These are phyloP conservation scores for Merodon equestris DNA, from an alignment of 2,888 invertebrate genomes.

Conservation along the genomic window DNA sequence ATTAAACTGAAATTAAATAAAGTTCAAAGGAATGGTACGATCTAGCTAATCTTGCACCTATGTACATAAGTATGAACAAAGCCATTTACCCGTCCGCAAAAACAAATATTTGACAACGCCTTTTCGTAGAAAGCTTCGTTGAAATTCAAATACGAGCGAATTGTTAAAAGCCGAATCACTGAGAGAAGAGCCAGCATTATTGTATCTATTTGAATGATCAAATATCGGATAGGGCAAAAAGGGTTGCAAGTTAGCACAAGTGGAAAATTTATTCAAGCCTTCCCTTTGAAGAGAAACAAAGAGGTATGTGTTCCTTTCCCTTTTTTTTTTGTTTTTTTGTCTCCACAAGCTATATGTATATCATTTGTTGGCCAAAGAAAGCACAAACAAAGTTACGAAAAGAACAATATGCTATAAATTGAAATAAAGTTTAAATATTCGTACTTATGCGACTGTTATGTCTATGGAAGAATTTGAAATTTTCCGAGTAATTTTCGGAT, in stretches of 20 bases:
- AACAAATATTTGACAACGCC: constrained; percentile 55
- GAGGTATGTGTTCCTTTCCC: constrained; percentile 19
- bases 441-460: constrained; percentile 16
- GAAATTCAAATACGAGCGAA: constrained; percentile 60
- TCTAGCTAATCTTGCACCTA: neutral
- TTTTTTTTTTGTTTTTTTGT: constrained; percentile 18
- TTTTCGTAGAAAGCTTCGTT: constrained; percentile 49
- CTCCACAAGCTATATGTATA: constrained; percentile 17
- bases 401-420: constrained; percentile 67
- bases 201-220: constrained; percentile 57
- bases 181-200: constrained; percentile 4
- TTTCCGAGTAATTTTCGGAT: constrained; percentile 66
- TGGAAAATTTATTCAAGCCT: constrained; percentile 69
- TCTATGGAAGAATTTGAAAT: constrained; percentile 65
- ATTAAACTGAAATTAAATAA: too few species aligned
- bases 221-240: constrained; percentile 61
- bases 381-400: constrained; percentile 63
- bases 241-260: constrained; percentile 63
- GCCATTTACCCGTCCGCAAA: constrained; percentile 5
- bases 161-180: constrained; percentile 27
- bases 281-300: constrained; percentile 67
- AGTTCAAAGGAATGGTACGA: neutral
- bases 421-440: constrained; percentile 56
- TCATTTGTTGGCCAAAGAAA: constrained; percentile 40
- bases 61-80: neutral